Conservation (phyloP, 1,140 invertebrate species). For the Bombus difficillimus region DNA sequence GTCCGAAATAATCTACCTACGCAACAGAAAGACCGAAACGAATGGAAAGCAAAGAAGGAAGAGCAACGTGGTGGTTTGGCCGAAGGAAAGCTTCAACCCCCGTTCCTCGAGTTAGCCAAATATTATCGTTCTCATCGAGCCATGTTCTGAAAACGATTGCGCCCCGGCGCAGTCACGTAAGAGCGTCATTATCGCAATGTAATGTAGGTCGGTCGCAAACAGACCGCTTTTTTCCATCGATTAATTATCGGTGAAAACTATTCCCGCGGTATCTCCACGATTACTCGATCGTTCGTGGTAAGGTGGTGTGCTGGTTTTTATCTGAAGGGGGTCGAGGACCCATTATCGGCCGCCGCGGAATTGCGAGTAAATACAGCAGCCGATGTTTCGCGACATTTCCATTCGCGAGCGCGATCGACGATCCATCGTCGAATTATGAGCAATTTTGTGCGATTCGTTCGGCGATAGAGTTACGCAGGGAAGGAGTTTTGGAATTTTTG, state of each 20-base stretch:
- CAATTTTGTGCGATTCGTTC: not conserved
- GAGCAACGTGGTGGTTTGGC: not conserved
- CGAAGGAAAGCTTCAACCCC: not conserved
- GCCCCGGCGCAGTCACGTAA: slow-evolving; percentile 20
- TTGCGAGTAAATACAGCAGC: slow-evolving; percentile 58
- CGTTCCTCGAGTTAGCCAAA: not conserved
- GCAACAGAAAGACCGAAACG: not conserved
- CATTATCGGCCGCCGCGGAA: slow-evolving; percentile 64
- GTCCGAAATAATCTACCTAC: not conserved
- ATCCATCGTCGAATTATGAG: not conserved
- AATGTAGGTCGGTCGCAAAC: slow-evolving; percentile 70
- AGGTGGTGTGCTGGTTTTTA: slow-evolving; percentile 56
- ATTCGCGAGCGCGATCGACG: not conserved
- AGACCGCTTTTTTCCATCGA: slow-evolving; percentile 59
- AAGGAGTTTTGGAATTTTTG: not conserved
- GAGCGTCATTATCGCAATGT: slow-evolving; percentile 63
- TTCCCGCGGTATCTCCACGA: slow-evolving; percentile 59
- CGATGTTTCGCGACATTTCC: slow-evolving; percentile 58
- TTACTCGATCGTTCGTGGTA: slow-evolving; percentile 29
- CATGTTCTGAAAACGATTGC: slow-evolving; percentile 14
- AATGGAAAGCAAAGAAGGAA: not conserved
- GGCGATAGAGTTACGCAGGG: too few species aligned
- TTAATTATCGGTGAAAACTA: slow-evolving; percentile 70
- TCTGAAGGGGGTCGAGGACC: slow-evolving; percentile 69
- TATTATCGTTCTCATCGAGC: slow-evolving; percentile 27